Evolutionary conservation across 2,888 invertebrate genomes (phyloP).

Genomic region (Hedychridium roseum): DNA sequence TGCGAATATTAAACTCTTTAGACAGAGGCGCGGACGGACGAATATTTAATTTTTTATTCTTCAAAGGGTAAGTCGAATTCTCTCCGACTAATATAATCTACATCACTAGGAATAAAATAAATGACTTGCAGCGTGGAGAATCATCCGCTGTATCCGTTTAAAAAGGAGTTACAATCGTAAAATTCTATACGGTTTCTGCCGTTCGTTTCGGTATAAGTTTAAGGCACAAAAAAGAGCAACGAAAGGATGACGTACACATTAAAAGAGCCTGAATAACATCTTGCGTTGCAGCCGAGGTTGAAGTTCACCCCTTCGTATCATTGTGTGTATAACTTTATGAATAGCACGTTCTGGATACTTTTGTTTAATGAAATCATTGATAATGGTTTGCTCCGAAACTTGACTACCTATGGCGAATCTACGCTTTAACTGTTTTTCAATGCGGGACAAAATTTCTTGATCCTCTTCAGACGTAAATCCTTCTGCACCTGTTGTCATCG

Average conservation of each 20-base stretch:
- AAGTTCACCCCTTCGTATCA: conserved; percentile 95
- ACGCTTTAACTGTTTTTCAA: conserved; percentile 94
- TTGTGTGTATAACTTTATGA: conserved; percentile 89
- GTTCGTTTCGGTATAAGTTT: background rate
- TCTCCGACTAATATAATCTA: too few species aligned
- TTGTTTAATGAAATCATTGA: conserved; percentile 85
- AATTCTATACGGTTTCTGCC: background rate
- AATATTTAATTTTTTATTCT: conserved; percentile 72
- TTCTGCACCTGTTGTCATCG: conserved; percentile 80
- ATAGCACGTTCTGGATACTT: conserved; percentile 89
- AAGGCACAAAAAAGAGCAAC: background rate
- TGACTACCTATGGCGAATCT: conserved; percentile 96
- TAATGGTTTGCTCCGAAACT: conserved; percentile 92
- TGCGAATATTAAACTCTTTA: conserved; percentile 66
- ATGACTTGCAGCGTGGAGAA: conserved; percentile 67
- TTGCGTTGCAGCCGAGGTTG: conserved; percentile 96
- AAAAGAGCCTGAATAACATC: conserved; percentile 86
- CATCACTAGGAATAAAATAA: background rate
- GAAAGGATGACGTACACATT: conserved; percentile 11
- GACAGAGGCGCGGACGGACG: conserved; percentile 72
- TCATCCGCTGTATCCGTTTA: conserved; percentile 77
- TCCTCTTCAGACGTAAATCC: conserved; percentile 97
- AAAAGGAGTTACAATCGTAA: conserved; percentile 34
- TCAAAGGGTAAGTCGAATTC: conserved; percentile 54
- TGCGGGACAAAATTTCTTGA: conserved; percentile 85